These are phyloP conservation scores for human DNA, from an alignment of 2,113 vertebrate species.

Conservation along the genomic window GRCh38 chr13:42351001-42351500, in stretches of 20 bases:
- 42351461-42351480: not conserved
- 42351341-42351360: not conserved
- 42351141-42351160: not conserved
- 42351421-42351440: not conserved
- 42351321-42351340: not conserved
- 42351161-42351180: not conserved
- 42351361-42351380: not conserved
- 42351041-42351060: not conserved
- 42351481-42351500: not conserved
- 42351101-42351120: not conserved
- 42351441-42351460: not conserved
- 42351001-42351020: not conserved
- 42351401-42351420: not conserved
- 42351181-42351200: not conserved
- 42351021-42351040: not conserved
- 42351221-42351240: not conserved
- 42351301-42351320: not conserved
- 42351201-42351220: not conserved
- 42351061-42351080: not conserved
- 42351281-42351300: not conserved
- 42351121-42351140: not conserved
- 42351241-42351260: not conserved
- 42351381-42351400: not conserved
- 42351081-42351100: not conserved
- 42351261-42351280: not conserved